Evolutionary conservation across 2,888 invertebrate genomes (phyloP).

Genomic region (Laspeyria flexula): DNA sequence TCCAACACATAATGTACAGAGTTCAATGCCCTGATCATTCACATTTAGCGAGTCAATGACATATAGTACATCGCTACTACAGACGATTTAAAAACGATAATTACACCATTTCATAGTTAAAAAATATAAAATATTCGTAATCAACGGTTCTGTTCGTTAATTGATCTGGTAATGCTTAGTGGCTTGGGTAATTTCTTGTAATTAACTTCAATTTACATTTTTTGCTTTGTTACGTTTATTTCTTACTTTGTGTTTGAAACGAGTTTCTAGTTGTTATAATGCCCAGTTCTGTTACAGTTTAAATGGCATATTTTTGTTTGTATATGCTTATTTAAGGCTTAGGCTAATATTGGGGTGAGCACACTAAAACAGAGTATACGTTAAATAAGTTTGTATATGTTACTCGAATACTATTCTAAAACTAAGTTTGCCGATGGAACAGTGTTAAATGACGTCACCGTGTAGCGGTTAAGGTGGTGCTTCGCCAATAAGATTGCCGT

Average conservation of each 20-base stretch:
- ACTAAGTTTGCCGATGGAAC: no score
- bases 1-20: conserved; percentile 28
- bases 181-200: neutral
- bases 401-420: no score
- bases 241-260: neutral
- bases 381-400: no score
- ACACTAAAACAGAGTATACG: no score
- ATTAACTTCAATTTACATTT: neutral
- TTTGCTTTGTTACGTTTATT: neutral
- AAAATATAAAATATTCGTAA: neutral
- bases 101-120: neutral
- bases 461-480: no score
- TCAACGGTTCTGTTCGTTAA: neutral
- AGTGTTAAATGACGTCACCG: no score
- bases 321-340: no score
- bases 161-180: neutral
- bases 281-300: no score
- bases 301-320: no score
- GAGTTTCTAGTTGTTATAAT: no score
- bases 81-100: conserved; percentile 2
- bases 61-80: conserved; percentile 13
- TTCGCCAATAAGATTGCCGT: no score
- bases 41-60: conserved; percentile 39
- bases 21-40: conserved; percentile 34
- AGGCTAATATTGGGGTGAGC: no score